Base-by-base conservation (phyloP, 2,888 invertebrate species). In the Lacanobia wlatinum region DNA sequence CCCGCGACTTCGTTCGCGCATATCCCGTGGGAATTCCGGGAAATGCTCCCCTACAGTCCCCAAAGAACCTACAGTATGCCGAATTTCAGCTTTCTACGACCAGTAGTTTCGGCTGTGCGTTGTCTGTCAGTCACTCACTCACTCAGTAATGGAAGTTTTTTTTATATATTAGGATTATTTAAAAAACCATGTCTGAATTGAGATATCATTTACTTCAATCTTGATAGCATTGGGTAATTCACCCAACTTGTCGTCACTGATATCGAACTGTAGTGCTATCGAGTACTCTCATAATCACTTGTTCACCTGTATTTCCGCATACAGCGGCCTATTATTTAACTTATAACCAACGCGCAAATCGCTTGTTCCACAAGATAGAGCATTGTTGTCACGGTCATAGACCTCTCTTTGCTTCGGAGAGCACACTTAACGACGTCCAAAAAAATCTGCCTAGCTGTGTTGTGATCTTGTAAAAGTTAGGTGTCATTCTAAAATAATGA, bases 321-420 rank as follows among this genome's bases (percentile, higher is more conserved):
- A 53, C n/a, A 28, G 1, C 14, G 8, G 12, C 14, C 1, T 21
- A n/a, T 23, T 56, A 56, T 21, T n/a, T 66, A 28, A 28, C 5
- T 59, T 14, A 38, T 6, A 50, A 21, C 12, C 43, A 34, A 16
- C 7, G 56, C 43, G 56, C n/a, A 23, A 34, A n/a, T 74, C 10
- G 56, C 9, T 40, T 23, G 76, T 48, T 68, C 40, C 61, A 38
- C 28, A 56, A 76, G 43, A 61, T 62, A 59, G 12, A 58, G 12
- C 62, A 70, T 59, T 63, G 16, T 62, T 52, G 46, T 76, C 46
- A 52, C 46, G 70, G 75, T 70, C 71, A 76, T 60, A 60, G 62
- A 76, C 77, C 52, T n/a, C 59, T 69, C n/a, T 52, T 64, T 59
- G 62, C 52, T 52, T 59, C 52, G 50, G 52, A 66, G 40, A 62